Base-by-base conservation (phyloP, 2,888 invertebrate species). In the Lobophora halterata region DNA sequence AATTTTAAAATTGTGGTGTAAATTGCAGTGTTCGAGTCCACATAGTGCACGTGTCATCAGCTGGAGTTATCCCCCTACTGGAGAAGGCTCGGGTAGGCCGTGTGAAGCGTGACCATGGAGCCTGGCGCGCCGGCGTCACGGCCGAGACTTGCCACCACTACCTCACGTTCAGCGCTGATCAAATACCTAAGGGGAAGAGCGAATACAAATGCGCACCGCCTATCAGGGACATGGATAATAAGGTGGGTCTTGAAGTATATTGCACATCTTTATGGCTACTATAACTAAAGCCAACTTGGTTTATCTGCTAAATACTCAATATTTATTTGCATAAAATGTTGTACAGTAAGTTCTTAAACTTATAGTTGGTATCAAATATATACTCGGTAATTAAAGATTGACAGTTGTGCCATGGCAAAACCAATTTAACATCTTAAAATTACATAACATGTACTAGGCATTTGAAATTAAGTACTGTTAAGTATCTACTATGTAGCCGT, bases 71-170 rank as follows among this genome's bases (percentile, higher is more conserved):
- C 11, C 88, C 90, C 0, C 51, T 91, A n/a, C 73, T 93, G 27
- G 72, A 79, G 18, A 67, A 85, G 28, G 89, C 90, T 1, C 89
- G 90, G 31, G 55, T 58, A 43, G 54, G 33, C 46, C 76, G 61
- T 70, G 74, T 36, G 64, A 79, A 33, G 59, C 76, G 35, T 48
- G 93, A 93, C 28, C 88, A 91, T 53, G 61, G 58, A 11, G 71
- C 62, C 1, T 86, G 83, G 60, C 89, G 90, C 2, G 87, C 81
- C 0, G 89, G 88, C 0, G 75, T 93, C 39, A 92, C 92, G 0
- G 91, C 90, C 0, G 93, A 93, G 71, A 94, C 93, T 1, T 93
- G 93, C 62, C 91, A 92, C 52, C 94, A 93, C 66, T 93, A 93
- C 66, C 75, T 94, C 12, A 83, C 89, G 0, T 73, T 94, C 14